Base-by-base conservation (phyloP, 1,140 invertebrate genomes). In the Lycorma delicatula region DNA sequence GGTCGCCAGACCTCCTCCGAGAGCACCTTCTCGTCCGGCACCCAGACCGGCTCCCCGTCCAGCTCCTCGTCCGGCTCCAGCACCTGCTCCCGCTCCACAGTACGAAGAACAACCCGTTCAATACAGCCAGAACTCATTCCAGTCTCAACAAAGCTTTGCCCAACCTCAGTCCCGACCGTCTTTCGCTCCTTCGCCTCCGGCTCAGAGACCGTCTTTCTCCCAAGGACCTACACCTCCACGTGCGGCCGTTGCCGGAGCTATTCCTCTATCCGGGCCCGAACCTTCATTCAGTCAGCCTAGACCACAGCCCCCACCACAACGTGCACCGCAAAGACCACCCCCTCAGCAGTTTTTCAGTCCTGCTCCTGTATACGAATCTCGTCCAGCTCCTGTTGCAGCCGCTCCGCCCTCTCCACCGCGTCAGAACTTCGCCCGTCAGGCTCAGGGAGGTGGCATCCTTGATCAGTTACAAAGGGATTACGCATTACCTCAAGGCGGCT, bases 391-490 rank as follows among this genome's bases (percentile, higher is more conserved):
- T 71, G 16, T 69, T 69, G 44, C 49, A 28, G 52, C 52, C 6
- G 36, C 59, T 23, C 55, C 54, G 9, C 51, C 29, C 4, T 55
- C 11, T 0, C 56, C 47, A 38, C 47, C 58, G 18, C 20, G 26
- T 12, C 54, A 29, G 9, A 28, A 41, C 4, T 47, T 18, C 18
- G 31, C 53, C 25, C 49, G 44, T n/a, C n/a, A 28, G 12, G 56
- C 54, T 27, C 48, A 31, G 49, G 29, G 80, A 79, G 80, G 80
- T 36, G 81, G 85, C n/a, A 79, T 89, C 67, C 73, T 89, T 16
- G 87, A 89, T 65, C 84, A 89, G 65, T 75, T 90, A n/a, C 82
- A 86, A 18, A 81, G 84, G 65, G 86, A 91, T 62, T 89, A 86
- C 66, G 82, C 86, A 12, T 70, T 91, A 18, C 86, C 87, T 0